phyloP scores from a whole-genome alignment of 2,888 invertebrate species.

The Eurytoma adleriae region DNA sequence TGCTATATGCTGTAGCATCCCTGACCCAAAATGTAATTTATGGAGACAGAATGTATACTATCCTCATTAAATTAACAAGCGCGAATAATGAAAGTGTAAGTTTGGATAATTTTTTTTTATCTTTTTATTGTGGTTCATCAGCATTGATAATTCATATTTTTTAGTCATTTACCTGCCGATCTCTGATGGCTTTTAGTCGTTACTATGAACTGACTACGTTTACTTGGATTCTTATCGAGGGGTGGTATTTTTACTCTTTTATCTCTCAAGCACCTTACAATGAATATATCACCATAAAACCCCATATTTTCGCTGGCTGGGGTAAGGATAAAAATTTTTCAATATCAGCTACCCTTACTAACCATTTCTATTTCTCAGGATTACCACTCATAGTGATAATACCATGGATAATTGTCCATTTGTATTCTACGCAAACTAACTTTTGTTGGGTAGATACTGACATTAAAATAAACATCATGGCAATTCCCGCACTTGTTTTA shows the following conservation, averaged over 20 bases:
- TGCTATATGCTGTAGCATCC: conserved; percentile 1
- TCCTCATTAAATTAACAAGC: background rate
- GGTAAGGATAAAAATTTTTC: conserved; percentile 6
- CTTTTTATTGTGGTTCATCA: background rate
- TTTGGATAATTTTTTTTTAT: background rate
- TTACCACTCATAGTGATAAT: conserved; percentile 14
- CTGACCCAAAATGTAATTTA: conserved; percentile 25
- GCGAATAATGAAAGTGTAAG: conserved; percentile 2
- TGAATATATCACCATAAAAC: conserved; percentile 15
- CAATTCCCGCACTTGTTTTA: conserved; percentile 36
- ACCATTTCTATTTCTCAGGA: conserved; percentile 7
- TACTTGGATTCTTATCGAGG: conserved; percentile 35
- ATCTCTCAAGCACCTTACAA: conserved; percentile 39
- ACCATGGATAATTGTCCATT: conserved; percentile 34
- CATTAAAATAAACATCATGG: conserved; percentile 33
- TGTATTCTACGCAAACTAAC: conserved; percentile 13
- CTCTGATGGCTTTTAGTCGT: conserved; percentile 21
- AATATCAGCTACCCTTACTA: background rate
- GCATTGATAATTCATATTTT: background rate
- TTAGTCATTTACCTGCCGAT: conserved; percentile 16
- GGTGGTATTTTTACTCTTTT: conserved; percentile 42
- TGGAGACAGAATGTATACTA: conserved; percentile 22
- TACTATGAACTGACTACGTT: conserved; percentile 28
- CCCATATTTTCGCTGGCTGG: conserved; percentile 29
- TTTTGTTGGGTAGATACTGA: conserved; percentile 43